Conservation (phyloP, 23 tunicate genomes). For the Ascidia mentula region DNA sequence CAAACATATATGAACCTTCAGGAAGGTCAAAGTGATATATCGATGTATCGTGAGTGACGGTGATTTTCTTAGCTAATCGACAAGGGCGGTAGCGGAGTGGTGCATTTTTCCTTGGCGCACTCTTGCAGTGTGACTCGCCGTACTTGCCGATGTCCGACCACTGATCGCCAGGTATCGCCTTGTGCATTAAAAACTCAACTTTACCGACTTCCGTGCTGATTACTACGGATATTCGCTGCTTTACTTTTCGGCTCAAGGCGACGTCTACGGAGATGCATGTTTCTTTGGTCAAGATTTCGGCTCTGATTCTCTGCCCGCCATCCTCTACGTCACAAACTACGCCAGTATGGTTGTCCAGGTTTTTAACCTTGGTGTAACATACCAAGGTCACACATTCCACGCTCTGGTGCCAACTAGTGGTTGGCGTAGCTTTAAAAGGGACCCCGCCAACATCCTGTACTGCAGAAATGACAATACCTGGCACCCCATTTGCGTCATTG, state of each 20-base stretch:
- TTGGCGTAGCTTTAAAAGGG: neutral
- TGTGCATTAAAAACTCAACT: slow-evolving; percentile 26
- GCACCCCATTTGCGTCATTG: neutral
- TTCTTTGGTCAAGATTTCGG: neutral
- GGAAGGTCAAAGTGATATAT: slow-evolving; percentile 50
- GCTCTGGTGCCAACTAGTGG: slow-evolving; percentile 31
- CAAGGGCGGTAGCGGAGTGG: slow-evolving; percentile 25
- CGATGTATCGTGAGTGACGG: slow-evolving; percentile 67
- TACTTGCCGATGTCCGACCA: slow-evolving; percentile 32
- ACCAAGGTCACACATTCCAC: slow-evolving; percentile 1
- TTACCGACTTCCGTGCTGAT: slow-evolving; percentile 11
- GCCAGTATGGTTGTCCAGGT: neutral
- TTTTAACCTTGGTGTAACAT: neutral
- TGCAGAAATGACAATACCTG: neutral
- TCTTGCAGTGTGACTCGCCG: slow-evolving; percentile 12
- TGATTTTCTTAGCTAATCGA: slow-evolving; percentile 25
- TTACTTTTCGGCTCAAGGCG: neutral
- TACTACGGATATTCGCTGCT: neutral
- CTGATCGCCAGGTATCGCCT: neutral
- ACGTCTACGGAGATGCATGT: slow-evolving; percentile 7
- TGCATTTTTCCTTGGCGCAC: neutral
- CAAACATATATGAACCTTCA: slow-evolving; percentile 29
- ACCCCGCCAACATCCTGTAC: neutral
- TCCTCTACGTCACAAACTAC: slow-evolving; percentile 27
- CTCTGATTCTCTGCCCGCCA: neutral